Percentiles rank a stretch among this genome's conserved stretches.
Evolutionary conservation across 1,140 invertebrate genomes (phyloP).

Genomic region (Stenopsyche tienmushanensis): DNA sequence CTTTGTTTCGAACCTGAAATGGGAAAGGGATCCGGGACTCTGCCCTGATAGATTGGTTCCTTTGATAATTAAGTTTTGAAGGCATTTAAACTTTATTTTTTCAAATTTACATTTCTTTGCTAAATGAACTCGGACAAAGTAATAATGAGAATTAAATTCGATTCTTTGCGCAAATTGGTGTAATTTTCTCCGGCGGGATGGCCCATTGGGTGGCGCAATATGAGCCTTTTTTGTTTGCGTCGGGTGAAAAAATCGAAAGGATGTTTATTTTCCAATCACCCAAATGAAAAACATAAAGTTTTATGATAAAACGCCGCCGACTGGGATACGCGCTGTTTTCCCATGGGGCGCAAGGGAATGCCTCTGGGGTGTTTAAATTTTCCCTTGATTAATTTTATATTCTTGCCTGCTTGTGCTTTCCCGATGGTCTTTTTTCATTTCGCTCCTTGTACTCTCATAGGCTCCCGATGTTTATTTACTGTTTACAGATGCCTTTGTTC

Average conservation of each 20-base stretch:
- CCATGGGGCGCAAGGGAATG: conserved; percentile 9
- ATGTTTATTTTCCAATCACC: background rate
- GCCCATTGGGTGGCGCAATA: no score
- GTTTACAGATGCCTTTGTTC: conserved; percentile 19
- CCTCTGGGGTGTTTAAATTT: conserved; percentile 31
- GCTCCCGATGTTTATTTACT: conserved; percentile 12
- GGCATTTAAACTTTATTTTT: background rate
- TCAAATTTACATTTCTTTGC: background rate
- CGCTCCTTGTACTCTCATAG: background rate
- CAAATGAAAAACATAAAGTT: background rate
- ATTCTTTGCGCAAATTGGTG: background rate
- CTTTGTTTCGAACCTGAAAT: background rate
- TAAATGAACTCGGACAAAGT: background rate
- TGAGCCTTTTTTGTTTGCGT: no score
- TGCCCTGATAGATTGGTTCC: background rate
- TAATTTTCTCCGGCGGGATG: background rate
- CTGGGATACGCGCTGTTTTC: background rate
- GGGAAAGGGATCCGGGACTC: background rate
- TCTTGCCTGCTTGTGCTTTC: conserved; percentile 7
- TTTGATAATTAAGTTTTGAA: background rate
- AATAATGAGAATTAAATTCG: background rate
- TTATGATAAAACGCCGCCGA: background rate
- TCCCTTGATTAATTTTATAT: conserved; percentile 33
- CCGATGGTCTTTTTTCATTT: conserved; percentile 19
- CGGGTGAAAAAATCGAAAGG: background rate